These are phyloP conservation scores for Drosophila bifasciata DNA, from an alignment of 1,140 invertebrate genomes.

Conservation along the genomic window DNA sequence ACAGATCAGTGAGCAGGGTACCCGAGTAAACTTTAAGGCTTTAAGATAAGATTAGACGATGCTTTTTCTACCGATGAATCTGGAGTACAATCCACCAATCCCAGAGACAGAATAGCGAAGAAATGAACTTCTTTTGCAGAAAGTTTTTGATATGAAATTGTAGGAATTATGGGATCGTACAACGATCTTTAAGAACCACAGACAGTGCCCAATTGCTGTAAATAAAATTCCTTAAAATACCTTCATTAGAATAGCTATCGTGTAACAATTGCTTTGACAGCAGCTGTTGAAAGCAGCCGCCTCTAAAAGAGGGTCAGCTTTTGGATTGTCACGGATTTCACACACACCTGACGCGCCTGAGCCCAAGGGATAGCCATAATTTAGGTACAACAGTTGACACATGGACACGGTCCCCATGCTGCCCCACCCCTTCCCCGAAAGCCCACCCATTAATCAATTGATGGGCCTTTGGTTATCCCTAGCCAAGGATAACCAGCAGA, in stretches of 20 bases:
- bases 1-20: constrained; percentile 41
- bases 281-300: constrained; percentile 30
- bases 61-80: too few relatives aligned
- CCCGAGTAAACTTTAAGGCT: too few relatives aligned
- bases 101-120: too few relatives aligned
- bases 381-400: constrained; percentile 51
- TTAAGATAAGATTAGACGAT: too few relatives aligned
- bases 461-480: constrained; percentile 16
- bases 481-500: constrained; percentile 28
- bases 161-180: not conserved
- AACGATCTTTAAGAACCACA: not conserved
- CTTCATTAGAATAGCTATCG: too few relatives aligned
- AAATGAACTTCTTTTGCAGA: too few relatives aligned
- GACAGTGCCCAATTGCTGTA: not conserved
- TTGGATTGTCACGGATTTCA: constrained; percentile 36
- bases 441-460: constrained; percentile 42
- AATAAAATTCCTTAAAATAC: too few relatives aligned
- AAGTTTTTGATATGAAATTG: too few relatives aligned
- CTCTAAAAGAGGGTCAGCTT: constrained; percentile 10
- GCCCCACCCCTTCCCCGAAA: not conserved
- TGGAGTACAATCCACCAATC: not conserved
- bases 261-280: not conserved
- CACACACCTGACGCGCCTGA: constrained; percentile 40
- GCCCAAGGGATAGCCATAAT: constrained; percentile 31
- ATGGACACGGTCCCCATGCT: constrained; percentile 39